phyloP scores from a whole-genome alignment of 1,140 invertebrate genomes.

The Lepidotrigona ventralis region DNA sequence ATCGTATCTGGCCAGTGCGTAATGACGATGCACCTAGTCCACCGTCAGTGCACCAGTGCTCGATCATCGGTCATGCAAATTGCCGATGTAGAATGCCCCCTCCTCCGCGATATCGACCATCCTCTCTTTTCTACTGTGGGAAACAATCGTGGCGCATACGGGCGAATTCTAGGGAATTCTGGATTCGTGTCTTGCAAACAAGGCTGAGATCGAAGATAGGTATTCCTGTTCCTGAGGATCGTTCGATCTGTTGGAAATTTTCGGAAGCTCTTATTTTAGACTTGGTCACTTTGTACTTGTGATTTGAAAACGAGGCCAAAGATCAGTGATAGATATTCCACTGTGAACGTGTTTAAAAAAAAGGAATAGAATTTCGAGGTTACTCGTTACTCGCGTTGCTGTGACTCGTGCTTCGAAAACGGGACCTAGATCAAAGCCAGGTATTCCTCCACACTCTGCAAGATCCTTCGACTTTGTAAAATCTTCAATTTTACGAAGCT shows the following conservation, averaged over 20 bases:
- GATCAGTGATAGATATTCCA: too few relatives aligned
- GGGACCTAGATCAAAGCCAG: too few relatives aligned
- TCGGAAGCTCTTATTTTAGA: not conserved
- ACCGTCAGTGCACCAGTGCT: conserved; percentile 42
- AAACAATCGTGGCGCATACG: conserved; percentile 9
- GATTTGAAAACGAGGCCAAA: too few relatives aligned
- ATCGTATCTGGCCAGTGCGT: conserved; percentile 70
- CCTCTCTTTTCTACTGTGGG: conserved; percentile 1
- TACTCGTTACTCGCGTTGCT: too few relatives aligned
- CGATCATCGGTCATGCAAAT: conserved; percentile 67
- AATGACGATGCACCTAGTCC: conserved; percentile 70
- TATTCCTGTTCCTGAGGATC: not conserved
- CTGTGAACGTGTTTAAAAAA: too few relatives aligned
- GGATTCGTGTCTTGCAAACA: not conserved
- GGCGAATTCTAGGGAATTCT: not conserved
- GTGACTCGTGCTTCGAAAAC: too few relatives aligned
- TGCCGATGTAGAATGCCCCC: conserved; percentile 42
- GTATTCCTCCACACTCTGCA: too few relatives aligned
- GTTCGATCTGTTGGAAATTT: not conserved
- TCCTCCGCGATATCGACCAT: conserved; percentile 8
- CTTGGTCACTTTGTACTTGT: too few relatives aligned
- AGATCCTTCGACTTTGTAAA: too few relatives aligned
- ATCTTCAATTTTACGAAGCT: too few relatives aligned
- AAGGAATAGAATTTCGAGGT: too few relatives aligned
- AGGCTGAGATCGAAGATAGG: too few relatives aligned